phyloP scores from a whole-genome alignment of 2,888 invertebrate species.

The Watsonalla cultraria region DNA sequence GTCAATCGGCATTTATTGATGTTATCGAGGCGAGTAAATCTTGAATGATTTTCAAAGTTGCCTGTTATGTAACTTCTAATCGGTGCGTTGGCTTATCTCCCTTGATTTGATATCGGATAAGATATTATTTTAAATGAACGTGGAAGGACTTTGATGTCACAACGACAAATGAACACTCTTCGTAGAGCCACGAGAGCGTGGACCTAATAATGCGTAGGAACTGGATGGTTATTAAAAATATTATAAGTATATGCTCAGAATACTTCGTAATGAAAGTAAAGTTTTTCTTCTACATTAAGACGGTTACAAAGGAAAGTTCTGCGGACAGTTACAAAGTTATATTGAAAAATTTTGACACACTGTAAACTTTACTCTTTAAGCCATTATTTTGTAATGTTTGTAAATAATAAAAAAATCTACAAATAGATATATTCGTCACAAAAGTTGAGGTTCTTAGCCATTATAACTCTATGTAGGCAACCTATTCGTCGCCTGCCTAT shows the following conservation, averaged over 20 bases:
- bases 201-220: neutral
- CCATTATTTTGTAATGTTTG: too few relatives aligned
- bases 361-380: too few relatives aligned
- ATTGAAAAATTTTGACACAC: too few relatives aligned
- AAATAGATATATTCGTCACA: too few relatives aligned
- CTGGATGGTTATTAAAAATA: too few relatives aligned
- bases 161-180: slow-evolving; percentile 46
- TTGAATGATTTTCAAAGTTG: slow-evolving; percentile 2
- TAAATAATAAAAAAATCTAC: too few relatives aligned
- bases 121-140: slow-evolving; percentile 56
- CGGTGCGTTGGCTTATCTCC: slow-evolving; percentile 47
- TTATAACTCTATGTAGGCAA: neutral
- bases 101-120: slow-evolving; percentile 43
- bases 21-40: neutral
- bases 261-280: too few relatives aligned
- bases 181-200: slow-evolving; percentile 19
- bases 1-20: slow-evolving; percentile 5
- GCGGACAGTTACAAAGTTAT: too few relatives aligned
- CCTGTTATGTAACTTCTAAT: slow-evolving; percentile 19
- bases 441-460: too few relatives aligned
- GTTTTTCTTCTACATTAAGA: too few relatives aligned
- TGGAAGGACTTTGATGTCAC: slow-evolving; percentile 53
- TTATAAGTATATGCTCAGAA: too few relatives aligned
- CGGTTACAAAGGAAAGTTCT: too few relatives aligned
- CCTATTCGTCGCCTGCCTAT: neutral